A percentile compares a stretch with the other conserved stretches of the same genome.
phyloP scores from a whole-genome alignment of 2,113 vertebrate genomes.

The Oxyura jamaicensis region DNA sequence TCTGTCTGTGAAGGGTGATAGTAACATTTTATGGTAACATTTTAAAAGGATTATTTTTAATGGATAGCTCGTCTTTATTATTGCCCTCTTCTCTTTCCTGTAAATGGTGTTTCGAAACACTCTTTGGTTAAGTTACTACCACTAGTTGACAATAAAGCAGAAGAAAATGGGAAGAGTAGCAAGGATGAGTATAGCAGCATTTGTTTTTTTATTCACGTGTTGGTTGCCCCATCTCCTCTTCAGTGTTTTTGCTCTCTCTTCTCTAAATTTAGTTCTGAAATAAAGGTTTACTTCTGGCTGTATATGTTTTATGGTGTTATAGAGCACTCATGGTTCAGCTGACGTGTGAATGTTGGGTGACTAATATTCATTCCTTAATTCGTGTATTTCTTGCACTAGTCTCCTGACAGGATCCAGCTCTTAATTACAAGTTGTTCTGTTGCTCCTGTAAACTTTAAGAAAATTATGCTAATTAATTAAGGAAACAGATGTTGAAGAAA shows the following conservation, averaged over 20 bases:
- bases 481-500: background rate
- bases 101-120: background rate
- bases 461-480: constrained; percentile 30
- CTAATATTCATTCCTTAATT: background rate
- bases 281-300: background rate
- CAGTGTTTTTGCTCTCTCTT: background rate
- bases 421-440: background rate
- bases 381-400: background rate
- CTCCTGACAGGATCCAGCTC: background rate
- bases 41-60: background rate
- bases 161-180: background rate
- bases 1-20: background rate
- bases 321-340: background rate
- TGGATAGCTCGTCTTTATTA: background rate
- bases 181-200: background rate
- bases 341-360: background rate
- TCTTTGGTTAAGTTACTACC: background rate
- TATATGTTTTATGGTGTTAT: background rate
- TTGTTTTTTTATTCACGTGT: background rate
- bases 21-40: background rate
- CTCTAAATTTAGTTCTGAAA: background rate
- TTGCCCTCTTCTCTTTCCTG: background rate
- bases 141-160: background rate
- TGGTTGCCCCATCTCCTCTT: background rate
- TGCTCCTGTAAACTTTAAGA: background rate